Base-by-base conservation (phyloP, 2,113 vertebrate genomes). In the Channa maculata region DNA sequence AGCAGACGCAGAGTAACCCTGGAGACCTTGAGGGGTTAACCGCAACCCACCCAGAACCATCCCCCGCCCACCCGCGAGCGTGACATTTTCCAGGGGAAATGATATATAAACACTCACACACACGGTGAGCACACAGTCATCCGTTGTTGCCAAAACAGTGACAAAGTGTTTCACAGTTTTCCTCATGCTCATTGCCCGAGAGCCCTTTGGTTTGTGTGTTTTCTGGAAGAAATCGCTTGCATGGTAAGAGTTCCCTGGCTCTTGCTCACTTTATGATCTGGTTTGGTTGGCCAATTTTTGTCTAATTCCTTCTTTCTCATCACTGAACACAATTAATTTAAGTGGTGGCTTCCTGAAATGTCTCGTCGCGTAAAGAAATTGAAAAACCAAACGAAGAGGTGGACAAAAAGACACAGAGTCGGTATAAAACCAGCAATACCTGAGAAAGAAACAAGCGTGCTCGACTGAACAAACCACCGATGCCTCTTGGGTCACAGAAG, bases 71-170 rank as follows among this genome's bases (percentile, higher is more conserved):
- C 75, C 61, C 72, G 11, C 37, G 13, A 85, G 77, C 68, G 38
- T 91, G 90, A 93, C 90, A 88, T 86, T 91, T 87, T 93, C 90
- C 91, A 92, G 90, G 82, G 86, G 81, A 91, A 90, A 82, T 81
- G 57, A 91, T 84, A 81, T 83, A 87, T 91, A 91, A 91, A 92
- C 89, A 91, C 80, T 87, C 75, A 65, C 72, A 85, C 84, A 87
- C 69, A 89, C 83, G 87, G 84, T 79, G 74, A 87, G 68, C 78
- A 89, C 74, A 89, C 72, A 75, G 77, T 73, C 82, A 66, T 75
- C 59, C 12, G 80, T 79, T 83, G 85, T 74, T 80, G 85, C 74
- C 83, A 87, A 83, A 86, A 82, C 63, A 62, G 65, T 72, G 75
- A 89, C 79, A 85, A 75, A 83, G 60, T 83, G 52, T 49, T 85